These are phyloP conservation scores for Ptychodera flava DNA, from an alignment of 35 echinoderm and acorn worm species.

Conservation along the genomic window DNA sequence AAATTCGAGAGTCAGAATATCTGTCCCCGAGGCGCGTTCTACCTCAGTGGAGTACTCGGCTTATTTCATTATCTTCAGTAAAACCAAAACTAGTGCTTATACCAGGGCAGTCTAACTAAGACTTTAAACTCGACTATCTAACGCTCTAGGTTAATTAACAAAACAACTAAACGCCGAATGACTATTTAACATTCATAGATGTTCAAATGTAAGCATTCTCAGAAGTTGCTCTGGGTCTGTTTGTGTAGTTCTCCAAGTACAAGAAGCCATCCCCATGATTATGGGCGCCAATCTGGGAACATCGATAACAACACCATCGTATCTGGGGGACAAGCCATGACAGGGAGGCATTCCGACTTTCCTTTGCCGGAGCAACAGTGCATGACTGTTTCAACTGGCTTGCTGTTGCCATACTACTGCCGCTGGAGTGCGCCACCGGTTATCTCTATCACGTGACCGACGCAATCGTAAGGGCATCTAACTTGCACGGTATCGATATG, in stretches of 20 bases:
- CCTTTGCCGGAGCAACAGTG: not conserved
- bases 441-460: not conserved
- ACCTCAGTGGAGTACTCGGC: no score
- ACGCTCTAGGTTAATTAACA: not conserved
- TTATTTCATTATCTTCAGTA: no score
- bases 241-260: not conserved
- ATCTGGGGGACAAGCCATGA: not conserved
- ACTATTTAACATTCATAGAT: not conserved
- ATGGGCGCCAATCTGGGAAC: not conserved
- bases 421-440: not conserved
- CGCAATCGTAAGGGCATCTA: not conserved
- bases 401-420: not conserved
- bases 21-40: no score
- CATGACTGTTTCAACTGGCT: not conserved
- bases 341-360: not conserved
- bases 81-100: not conserved
- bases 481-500: not conserved
- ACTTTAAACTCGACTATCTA: not conserved
- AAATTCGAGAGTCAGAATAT: no score
- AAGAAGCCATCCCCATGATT: not conserved
- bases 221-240: not conserved
- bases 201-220: no score
- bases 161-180: not conserved
- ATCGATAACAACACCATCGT: not conserved
- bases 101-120: not conserved